Conservation (phyloP, 2,888 invertebrate genomes). For the Luperina testacea region DNA sequence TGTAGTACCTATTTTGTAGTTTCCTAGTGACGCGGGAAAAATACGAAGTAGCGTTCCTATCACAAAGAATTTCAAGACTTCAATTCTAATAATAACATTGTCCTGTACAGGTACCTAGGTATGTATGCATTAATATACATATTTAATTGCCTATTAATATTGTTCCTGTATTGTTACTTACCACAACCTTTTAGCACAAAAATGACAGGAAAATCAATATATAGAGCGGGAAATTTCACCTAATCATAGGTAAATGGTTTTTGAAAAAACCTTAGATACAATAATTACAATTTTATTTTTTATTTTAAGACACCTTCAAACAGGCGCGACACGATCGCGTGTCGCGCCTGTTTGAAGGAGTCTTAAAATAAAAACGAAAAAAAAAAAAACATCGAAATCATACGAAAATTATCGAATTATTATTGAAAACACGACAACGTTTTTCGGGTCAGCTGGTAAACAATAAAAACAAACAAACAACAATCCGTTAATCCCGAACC, state of each 20-base stretch:
- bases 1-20: slow-evolving; percentile 5
- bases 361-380: too few species aligned
- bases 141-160: background rate
- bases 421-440: background rate
- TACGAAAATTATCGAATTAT: too few species aligned
- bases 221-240: background rate
- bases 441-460: background rate
- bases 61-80: slow-evolving; percentile 33
- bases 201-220: slow-evolving; percentile 12
- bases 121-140: background rate
- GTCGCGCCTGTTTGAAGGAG: too few species aligned
- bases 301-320: too few species aligned
- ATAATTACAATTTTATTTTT: background rate
- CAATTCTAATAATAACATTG: slow-evolving; percentile 33
- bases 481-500: background rate
- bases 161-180: background rate
- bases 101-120: slow-evolving; percentile 37
- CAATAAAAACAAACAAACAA: background rate
- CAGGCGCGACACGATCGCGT: too few species aligned
- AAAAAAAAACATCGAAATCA: too few species aligned
- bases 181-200: background rate
- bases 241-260: background rate
- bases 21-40: slow-evolving; percentile 51
- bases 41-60: slow-evolving; percentile 24
- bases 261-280: background rate